Conservation (phyloP, 2,888 invertebrate genomes). For the Coremacera marginata region DNA sequence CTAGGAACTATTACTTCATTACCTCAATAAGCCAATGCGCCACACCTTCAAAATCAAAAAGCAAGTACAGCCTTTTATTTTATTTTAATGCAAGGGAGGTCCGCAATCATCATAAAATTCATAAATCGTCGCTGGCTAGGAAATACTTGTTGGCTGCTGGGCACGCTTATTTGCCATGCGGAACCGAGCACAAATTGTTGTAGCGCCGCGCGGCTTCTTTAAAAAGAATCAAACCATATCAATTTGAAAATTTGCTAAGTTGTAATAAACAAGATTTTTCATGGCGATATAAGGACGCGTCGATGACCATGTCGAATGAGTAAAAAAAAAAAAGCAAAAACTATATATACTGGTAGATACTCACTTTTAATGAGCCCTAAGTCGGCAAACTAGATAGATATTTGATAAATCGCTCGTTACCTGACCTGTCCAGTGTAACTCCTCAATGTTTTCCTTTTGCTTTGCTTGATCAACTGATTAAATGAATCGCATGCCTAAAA, state of each 20-base stretch:
- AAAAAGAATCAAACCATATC: slow-evolving; percentile 41
- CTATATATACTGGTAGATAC: slow-evolving; percentile 49
- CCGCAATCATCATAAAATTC: slow-evolving; percentile 34
- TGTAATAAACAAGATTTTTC: slow-evolving; percentile 64
- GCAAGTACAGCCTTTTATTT: not conserved
- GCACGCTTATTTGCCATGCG: slow-evolving; percentile 61
- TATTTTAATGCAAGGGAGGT: not conserved
- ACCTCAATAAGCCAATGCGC: slow-evolving; percentile 41
- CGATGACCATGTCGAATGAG: slow-evolving; percentile 57
- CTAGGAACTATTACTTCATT: slow-evolving; percentile 32
- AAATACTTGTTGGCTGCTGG: slow-evolving; percentile 40
- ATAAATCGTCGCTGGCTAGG: slow-evolving; percentile 40
- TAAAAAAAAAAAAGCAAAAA: not conserved
- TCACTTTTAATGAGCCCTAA: slow-evolving; percentile 40
- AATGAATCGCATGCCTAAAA: slow-evolving; percentile 47
- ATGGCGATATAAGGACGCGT: slow-evolving; percentile 48
- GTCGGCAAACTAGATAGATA: not conserved
- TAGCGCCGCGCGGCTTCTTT: not conserved
- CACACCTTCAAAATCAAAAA: slow-evolving; percentile 46
- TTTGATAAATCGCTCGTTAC: not conserved
- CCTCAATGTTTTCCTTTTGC: slow-evolving; percentile 43
- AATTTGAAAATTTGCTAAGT: slow-evolving; percentile 61
- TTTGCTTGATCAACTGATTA: slow-evolving; percentile 57
- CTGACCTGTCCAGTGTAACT: slow-evolving; percentile 28
- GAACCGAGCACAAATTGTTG: not conserved